Base-by-base conservation (phyloP, 1,140 invertebrate species). In the Ceratina calcarata region DNA sequence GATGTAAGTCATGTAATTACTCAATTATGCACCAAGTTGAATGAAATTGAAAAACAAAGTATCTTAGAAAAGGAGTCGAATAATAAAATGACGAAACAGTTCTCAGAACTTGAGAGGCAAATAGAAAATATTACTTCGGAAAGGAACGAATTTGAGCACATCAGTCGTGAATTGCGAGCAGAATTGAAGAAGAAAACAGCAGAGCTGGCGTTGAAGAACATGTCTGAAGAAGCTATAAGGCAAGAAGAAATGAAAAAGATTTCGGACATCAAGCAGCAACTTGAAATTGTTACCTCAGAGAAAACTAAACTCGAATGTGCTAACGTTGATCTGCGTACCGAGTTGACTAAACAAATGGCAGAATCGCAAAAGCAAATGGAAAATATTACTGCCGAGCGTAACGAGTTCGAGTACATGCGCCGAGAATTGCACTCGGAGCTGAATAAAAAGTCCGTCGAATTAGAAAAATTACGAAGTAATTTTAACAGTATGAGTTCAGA, bases 231-330 rank as follows among this genome's bases (percentile, higher is more conserved):
- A 49, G 64, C 13, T 45, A 49, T 24, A 15, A 78, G 15, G 15
- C 18, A 78, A 10, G 16, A 24, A 3, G 68, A 78, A 27, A 24
- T 27, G 22, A 57, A n/a, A 3, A 78, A 57, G 22, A 57, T 72
- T 1, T 22, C 18, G 3, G 68, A 64, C 8, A 15, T 78, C 7
- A 49, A 74, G 37, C 55, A 58, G 4, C 62, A 87, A 27, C 20
- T 81, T 8, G 61, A 86, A 37, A 76, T 61, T 27, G 22, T 62
- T 16, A 62, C 22, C n/a, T 77, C 66, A 20, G 78, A 85, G 10
- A 85, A 80, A 16, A 60, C 78, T 58, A 72, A 24, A 22, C 81
- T 84, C n/a, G 70, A 85, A 45, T 61, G 72, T 37, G 53, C 76
- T 27, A 62, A 37, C 18, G 3, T 18, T 27, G 74, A 82, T 20